Evolutionary conservation across 2,888 invertebrate species (phyloP).

Genomic region (Andrena praecox): DNA sequence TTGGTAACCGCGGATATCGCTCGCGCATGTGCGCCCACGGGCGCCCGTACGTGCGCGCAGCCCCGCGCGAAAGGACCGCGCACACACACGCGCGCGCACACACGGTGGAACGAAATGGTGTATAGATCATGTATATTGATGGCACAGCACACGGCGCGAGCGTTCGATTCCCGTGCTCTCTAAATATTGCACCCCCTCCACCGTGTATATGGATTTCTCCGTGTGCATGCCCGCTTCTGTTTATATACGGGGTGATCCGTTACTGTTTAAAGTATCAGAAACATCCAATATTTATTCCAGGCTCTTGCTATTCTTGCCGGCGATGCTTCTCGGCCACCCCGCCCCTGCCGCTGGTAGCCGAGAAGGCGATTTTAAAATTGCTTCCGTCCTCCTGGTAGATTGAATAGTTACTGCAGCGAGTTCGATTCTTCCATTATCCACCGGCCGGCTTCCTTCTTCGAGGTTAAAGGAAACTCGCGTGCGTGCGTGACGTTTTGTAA

Average conservation of each 20-base stretch:
- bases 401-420: neutral
- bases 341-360: neutral
- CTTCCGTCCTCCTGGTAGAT: neutral
- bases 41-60: slow-evolving; percentile 52
- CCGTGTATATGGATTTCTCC: slow-evolving; percentile 69
- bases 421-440: slow-evolving; percentile 4
- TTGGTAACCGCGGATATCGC: slow-evolving; percentile 77
- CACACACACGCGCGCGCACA: slow-evolving; percentile 48
- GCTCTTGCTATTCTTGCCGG: slow-evolving; percentile 6
- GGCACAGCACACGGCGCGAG: slow-evolving; percentile 74
- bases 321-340: neutral
- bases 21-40: slow-evolving; percentile 66
- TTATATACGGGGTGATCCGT: slow-evolving; percentile 46
- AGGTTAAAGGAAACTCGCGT: neutral
- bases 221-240: slow-evolving; percentile 59
- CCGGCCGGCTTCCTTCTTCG: neutral
- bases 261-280: slow-evolving; percentile 41
- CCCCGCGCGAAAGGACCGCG: slow-evolving; percentile 49
- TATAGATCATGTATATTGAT: slow-evolving; percentile 82
- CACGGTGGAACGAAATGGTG: slow-evolving; percentile 72
- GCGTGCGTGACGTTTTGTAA: slow-evolving; percentile 28
- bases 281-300: slow-evolving; percentile 31
- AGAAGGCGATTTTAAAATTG: neutral
- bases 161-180: slow-evolving; percentile 79
- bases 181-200: slow-evolving; percentile 77